Conservation (phyloP, 2,797 vertebrate genomes). For the Gymnothorax reevesii region DNA sequence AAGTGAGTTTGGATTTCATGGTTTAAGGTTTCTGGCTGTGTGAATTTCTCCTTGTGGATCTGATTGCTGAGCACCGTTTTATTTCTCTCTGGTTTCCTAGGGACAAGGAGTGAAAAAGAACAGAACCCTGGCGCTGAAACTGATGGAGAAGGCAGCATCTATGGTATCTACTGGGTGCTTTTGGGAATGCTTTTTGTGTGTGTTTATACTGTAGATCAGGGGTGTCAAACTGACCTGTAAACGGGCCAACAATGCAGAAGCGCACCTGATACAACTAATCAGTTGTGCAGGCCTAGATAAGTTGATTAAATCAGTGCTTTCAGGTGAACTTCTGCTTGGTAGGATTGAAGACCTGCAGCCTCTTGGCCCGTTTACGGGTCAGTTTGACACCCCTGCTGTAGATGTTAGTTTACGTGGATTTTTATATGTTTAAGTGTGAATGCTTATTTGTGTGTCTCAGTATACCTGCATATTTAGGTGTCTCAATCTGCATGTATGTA, state of each 20-base stretch:
- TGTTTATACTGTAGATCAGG: neutral
- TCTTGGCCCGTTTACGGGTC: slow-evolving; percentile 27
- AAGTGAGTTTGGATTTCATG: neutral
- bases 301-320: too few relatives aligned
- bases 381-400: slow-evolving; percentile 25
- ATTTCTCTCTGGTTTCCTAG: slow-evolving; percentile 52
- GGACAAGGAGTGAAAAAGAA: slow-evolving; percentile 88
- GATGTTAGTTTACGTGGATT: neutral
- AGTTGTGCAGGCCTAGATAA: too few relatives aligned
- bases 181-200: slow-evolving; percentile 19
- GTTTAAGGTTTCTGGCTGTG: neutral
- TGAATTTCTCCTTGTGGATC: neutral
- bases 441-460: neutral
- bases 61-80: neutral
- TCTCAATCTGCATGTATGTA: neutral
- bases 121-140: slow-evolving; percentile 74
- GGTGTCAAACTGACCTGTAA: too few relatives aligned
- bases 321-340: too few relatives aligned
- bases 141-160: slow-evolving; percentile 87
- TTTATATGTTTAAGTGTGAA: neutral
- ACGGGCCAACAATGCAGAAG: too few relatives aligned
- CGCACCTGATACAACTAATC: too few relatives aligned
- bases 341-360: too few relatives aligned
- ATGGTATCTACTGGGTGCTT: slow-evolving; percentile 70
- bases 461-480: neutral